A percentile compares a stretch with the other conserved stretches of the same genome.
These are phyloP conservation scores for Branchinecta lindahli DNA, from an alignment of 1,140 invertebrate genomes.

Conservation along the genomic window DNA sequence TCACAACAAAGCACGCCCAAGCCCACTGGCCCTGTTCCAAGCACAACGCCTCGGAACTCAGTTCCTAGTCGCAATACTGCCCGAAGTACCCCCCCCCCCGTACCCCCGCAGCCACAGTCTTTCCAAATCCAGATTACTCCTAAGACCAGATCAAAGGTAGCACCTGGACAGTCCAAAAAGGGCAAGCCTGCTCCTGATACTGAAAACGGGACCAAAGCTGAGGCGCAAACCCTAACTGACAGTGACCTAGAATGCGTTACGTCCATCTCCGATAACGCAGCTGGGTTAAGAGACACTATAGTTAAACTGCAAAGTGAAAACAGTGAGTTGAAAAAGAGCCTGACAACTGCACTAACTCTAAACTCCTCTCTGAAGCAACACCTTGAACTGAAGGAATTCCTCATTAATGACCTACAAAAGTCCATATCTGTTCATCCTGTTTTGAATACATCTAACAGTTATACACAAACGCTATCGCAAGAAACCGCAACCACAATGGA, in stretches of 20 bases:
- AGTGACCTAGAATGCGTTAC: background rate
- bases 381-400: background rate
- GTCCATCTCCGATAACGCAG: background rate
- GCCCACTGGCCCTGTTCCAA: background rate
- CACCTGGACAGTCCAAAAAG: no score
- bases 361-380: background rate
- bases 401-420: conserved; percentile 1
- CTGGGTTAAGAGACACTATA: background rate
- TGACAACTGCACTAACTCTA: background rate
- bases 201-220: background rate
- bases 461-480: no score
- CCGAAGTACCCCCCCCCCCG: background rate
- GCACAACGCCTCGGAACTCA: background rate
- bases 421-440: background rate
- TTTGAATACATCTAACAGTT: no score
- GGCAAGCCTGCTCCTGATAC: background rate
- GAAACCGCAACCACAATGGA: no score
- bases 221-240: background rate
- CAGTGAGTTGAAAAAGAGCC: background rate
- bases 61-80: background rate
- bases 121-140: background rate
- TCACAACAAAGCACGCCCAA: background rate
- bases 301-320: background rate
- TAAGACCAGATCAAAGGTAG: no score
- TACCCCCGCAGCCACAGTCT: background rate